Percentiles rank a stretch among this genome's conserved stretches.
Conservation (phyloP, 2,797 vertebrate genomes). For the Thripadectes ignobilis region DNA sequence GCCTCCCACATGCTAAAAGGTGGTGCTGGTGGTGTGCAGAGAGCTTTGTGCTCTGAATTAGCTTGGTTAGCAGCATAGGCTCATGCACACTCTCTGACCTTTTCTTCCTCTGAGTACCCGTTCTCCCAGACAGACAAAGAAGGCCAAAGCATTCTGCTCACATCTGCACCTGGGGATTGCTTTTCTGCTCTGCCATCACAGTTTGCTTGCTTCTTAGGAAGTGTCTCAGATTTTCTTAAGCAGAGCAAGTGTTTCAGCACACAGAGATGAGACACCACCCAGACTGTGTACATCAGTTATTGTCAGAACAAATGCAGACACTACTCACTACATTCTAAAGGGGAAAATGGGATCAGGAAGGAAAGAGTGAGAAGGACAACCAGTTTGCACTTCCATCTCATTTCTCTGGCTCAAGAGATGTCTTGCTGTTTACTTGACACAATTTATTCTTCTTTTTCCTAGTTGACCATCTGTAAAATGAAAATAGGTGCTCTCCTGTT, state of each 20-base stretch:
- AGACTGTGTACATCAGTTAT: neutral
- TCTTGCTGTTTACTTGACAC: neutral
- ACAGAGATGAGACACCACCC: neutral
- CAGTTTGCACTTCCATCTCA: neutral
- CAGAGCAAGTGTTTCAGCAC: neutral
- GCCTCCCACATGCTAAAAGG: neutral
- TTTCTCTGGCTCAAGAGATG: neutral
- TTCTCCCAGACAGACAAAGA: neutral
- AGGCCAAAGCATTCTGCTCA: neutral
- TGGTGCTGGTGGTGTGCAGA: neutral
- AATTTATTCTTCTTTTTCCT: neutral
- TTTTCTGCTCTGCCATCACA: neutral
- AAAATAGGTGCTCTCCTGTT: neutral
- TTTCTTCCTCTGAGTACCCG: neutral
- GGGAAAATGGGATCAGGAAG: neutral
- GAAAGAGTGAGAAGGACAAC: neutral
- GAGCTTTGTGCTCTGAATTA: neutral
- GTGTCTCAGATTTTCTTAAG: neutral
- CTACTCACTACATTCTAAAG: neutral
- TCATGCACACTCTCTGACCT: accelerated
- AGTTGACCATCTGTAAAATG: neutral
- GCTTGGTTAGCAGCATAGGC: neutral
- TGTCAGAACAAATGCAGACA: neutral
- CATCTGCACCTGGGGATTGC: neutral
- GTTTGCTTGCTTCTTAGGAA: neutral